phyloP scores from a whole-genome alignment of 2,797 vertebrate species.

The Schizopygopsis pylzovi region DNA sequence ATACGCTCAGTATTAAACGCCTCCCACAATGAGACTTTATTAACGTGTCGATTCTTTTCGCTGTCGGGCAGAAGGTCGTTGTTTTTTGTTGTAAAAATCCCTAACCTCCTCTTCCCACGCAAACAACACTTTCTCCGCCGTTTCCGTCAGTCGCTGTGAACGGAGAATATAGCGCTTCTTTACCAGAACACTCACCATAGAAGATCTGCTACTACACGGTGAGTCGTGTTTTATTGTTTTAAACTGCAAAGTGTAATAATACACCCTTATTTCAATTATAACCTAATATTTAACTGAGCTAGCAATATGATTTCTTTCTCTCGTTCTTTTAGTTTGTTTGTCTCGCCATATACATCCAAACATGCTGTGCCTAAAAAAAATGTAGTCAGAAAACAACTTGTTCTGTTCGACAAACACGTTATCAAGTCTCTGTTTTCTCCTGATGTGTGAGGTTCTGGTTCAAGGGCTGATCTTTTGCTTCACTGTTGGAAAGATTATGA shows the following conservation, averaged over 20 bases:
- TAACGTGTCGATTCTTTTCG: slow-evolving; percentile 37
- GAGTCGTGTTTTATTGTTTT: neutral
- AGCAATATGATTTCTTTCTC: neutral
- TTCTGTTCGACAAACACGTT: neutral
- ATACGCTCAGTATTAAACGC: slow-evolving; percentile 19
- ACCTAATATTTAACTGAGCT: neutral
- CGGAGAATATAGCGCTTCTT: neutral
- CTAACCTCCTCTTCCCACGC: slow-evolving; percentile 67
- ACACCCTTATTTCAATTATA: neutral
- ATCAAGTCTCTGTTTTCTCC: neutral
- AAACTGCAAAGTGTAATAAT: neutral
- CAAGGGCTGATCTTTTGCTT: neutral
- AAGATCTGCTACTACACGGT: slow-evolving; percentile 6
- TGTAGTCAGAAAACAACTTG: neutral
- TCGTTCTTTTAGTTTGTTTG: neutral
- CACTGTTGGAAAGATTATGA: slow-evolving; percentile 3
- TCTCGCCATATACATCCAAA: neutral
- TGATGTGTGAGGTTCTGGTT: neutral
- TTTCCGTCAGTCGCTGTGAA: neutral
- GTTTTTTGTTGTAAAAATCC: slow-evolving; percentile 37
- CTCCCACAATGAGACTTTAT: slow-evolving; percentile 37
- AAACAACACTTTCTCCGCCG: slow-evolving; percentile 50
- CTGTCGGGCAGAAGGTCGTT: slow-evolving; percentile 44
- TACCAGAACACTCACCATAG: neutral
- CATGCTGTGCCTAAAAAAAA: neutral